phyloP scores from a whole-genome alignment of 1,140 invertebrate species.

The Drosophila nigrodunni region DNA sequence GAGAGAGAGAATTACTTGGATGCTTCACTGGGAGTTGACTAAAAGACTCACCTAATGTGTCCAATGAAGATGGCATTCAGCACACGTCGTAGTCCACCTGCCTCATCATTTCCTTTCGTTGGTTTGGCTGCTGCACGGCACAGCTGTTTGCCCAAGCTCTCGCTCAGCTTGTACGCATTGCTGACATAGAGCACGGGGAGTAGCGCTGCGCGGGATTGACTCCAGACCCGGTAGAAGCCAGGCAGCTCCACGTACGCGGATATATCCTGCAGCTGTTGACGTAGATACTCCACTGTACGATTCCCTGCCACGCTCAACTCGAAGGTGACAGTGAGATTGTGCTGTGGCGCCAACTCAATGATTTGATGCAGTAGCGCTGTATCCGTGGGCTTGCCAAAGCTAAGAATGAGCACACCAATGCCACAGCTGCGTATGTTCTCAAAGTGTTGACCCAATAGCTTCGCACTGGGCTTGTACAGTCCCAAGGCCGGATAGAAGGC shows the following conservation, averaged over 20 bases:
- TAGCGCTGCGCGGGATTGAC: conserved; percentile 67
- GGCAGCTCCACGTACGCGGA: conserved; percentile 75
- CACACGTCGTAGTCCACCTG: conserved; percentile 85
- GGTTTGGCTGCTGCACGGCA: conserved; percentile 76
- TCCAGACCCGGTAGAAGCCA: conserved; percentile 86
- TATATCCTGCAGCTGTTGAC: conserved; percentile 72
- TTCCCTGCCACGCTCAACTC: conserved; percentile 74
- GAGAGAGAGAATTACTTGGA: neutral
- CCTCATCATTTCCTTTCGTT: neutral
- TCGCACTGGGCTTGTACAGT: conserved; percentile 75
- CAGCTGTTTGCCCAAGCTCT: conserved; percentile 86
- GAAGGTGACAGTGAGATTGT: conserved; percentile 78
- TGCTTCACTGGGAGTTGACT: neutral
- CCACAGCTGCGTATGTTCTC: conserved; percentile 79
- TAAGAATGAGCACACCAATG: conserved; percentile 77
- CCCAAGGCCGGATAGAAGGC: conserved; percentile 81
- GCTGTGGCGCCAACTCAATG: conserved; percentile 70
- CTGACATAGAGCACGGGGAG: conserved; percentile 87
- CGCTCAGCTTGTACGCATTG: conserved; percentile 86
- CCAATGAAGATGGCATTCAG: conserved; percentile 87
- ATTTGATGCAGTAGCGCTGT: conserved; percentile 65
- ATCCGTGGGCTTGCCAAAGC: conserved; percentile 53
- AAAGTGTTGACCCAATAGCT: conserved; percentile 74
- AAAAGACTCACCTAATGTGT: conserved; percentile 83
- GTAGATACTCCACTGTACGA: conserved; percentile 73